Conservation (phyloP, 2,888 invertebrate species). For the Caprella mutica region DNA sequence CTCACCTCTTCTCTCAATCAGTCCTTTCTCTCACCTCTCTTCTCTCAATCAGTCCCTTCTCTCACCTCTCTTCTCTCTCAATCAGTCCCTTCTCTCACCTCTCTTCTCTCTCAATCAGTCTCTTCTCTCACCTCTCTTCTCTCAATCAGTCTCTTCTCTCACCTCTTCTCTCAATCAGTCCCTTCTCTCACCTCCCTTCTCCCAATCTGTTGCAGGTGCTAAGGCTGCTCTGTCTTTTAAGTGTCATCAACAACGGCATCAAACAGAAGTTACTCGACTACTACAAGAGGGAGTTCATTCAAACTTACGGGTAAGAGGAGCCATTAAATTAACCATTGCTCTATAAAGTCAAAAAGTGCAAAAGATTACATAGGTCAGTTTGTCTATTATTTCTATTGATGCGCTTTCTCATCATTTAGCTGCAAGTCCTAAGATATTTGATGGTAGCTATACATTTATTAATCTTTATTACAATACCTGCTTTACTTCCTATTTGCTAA, state of each 20-base stretch:
- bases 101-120: background rate
- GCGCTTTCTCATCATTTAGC: too few species aligned
- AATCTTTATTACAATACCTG: too few species aligned
- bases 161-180: background rate
- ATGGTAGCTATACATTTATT: too few species aligned
- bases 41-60: background rate
- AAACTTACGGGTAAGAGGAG: conserved; percentile 80
- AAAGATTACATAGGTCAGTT: too few species aligned
- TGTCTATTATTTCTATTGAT: too few species aligned
- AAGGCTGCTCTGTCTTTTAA: conserved; percentile 83
- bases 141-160: background rate
- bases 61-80: background rate
- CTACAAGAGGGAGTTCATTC: conserved; percentile 60
- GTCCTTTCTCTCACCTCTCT: too few species aligned
- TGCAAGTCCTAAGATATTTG: too few species aligned
- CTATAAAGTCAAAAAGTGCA: too few species aligned
- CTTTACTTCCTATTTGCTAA: too few species aligned
- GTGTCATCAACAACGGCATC: conserved; percentile 79
- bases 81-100: background rate
- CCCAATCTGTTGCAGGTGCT: conserved; percentile 56
- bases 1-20: too few species aligned
- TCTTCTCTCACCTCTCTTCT: background rate
- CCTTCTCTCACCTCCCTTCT: background rate
- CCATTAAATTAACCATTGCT: too few species aligned
- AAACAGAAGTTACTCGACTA: conserved; percentile 71